These are phyloP conservation scores for Pan troglodytes DNA, from an alignment of 2,113 vertebrate genomes.

Conservation along the genomic window NHGRI_mPanTro3-v2.1_pri NC_072398.2:35746501-35747000, in stretches of 20 bases:
- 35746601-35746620: neutral
- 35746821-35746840: neutral
- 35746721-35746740: neutral
- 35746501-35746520: neutral
- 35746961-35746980: neutral
- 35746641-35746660: neutral
- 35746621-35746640: rapidly evolving
- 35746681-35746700: neutral
- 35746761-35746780: neutral
- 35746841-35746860: too few relatives aligned
- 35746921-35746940: neutral
- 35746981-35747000: neutral
- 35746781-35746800: neutral
- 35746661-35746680: neutral
- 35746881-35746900: neutral
- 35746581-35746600: neutral
- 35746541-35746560: neutral
- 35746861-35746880: neutral
- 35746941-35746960: neutral
- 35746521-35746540: neutral
- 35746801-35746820: neutral
- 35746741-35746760: neutral
- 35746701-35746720: neutral
- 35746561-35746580: neutral
- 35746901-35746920: rapidly evolving